phyloP scores from a whole-genome alignment of 2,113 vertebrate genomes.

The Lontra canadensis region DNA sequence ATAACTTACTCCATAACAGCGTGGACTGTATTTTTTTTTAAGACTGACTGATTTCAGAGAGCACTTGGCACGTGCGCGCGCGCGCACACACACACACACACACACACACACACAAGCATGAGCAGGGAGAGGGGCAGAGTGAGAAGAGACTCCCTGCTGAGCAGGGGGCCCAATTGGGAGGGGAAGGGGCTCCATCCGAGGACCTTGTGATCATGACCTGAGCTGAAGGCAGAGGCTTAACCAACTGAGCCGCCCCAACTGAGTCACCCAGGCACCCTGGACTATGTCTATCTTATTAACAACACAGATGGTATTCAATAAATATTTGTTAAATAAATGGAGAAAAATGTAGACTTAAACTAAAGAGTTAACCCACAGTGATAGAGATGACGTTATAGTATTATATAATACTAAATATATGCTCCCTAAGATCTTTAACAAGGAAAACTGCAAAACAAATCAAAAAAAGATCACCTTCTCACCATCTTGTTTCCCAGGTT shows the following conservation, averaged over 20 bases:
- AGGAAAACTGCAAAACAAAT: slow-evolving; percentile 38
- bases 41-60: not conserved
- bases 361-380: not conserved
- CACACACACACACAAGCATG: no score
- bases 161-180: no score
- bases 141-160: no score
- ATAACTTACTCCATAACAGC: slow-evolving; percentile 9
- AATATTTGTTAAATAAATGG: slow-evolving; percentile 19
- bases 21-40: not conserved
- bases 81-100: no score
- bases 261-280: not conserved
- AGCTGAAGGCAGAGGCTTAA: not conserved
- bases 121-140: no score
- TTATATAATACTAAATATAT: not conserved
- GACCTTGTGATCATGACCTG: not conserved
- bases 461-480: not conserved
- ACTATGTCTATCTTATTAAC: slow-evolving; percentile 20
- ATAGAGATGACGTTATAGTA: not conserved
- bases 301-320: not conserved
- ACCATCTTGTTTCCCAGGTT: slow-evolving; percentile 5
- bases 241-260: not conserved
- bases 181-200: not conserved
- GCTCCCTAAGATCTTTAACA: not conserved
- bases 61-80: rapidly evolving
- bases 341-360: not conserved